Evolutionary conservation across 2,113 vertebrate species (phyloP).

Genomic region (Sceloporus tristichus): DNA sequence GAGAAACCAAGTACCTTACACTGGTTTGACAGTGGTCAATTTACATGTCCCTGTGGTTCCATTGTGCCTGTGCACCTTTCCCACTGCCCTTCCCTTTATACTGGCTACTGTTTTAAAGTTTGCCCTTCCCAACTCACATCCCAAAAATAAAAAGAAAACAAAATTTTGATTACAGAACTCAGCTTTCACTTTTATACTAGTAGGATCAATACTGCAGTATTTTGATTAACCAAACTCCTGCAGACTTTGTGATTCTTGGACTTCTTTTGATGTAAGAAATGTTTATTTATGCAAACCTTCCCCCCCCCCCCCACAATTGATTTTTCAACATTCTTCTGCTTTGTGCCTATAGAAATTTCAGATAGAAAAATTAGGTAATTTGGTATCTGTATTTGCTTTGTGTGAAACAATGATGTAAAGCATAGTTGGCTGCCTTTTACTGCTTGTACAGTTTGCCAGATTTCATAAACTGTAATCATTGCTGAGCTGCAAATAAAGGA

Average conservation of each 20-base stretch:
- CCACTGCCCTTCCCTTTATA: conserved; percentile 63
- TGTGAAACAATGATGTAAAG: conserved; percentile 81
- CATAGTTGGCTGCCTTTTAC: conserved; percentile 75
- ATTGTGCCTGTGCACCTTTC: conserved; percentile 85
- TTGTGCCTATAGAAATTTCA: conserved; percentile 77
- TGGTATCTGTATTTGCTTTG: conserved; percentile 77
- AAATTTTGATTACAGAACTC: conserved; percentile 84
- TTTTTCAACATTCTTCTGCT: conserved; percentile 73
- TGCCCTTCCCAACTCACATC: conserved; percentile 73
- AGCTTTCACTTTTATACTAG: conserved; percentile 86
- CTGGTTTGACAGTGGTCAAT: conserved; percentile 91
- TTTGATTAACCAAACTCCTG: conserved; percentile 81
- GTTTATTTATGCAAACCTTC: conserved; percentile 81
- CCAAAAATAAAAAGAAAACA: conserved; percentile 67
- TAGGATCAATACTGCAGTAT: conserved; percentile 84
- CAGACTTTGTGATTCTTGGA: conserved; percentile 81
- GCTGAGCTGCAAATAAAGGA: conserved; percentile 80
- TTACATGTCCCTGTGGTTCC: conserved; percentile 85
- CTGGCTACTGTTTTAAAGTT: conserved; percentile 85
- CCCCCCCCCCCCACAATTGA: conserved; percentile 54
- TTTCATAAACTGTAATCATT: conserved; percentile 74
- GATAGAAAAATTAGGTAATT: conserved; percentile 76
- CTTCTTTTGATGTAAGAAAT: conserved; percentile 82
- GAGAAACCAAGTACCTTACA: conserved; percentile 92
- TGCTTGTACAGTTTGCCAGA: conserved; percentile 80